Conservation (phyloP, 1,140 invertebrate species). For the Drosophila repleta region DNA sequence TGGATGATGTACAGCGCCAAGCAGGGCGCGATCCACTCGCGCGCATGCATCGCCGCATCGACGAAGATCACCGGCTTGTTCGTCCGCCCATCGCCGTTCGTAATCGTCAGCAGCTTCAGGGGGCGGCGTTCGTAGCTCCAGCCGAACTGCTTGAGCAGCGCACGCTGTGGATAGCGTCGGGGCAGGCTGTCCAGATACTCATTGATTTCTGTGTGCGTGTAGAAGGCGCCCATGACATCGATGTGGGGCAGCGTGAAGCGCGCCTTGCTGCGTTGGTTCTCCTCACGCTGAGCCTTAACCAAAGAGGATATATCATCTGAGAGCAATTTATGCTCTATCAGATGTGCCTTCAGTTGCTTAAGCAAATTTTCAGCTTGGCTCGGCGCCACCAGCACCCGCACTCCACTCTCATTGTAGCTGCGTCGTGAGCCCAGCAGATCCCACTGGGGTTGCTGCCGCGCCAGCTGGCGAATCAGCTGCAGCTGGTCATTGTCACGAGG, state of each 20-base stretch:
- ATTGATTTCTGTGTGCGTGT: conserved; percentile 84
- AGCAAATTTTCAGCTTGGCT: conserved; percentile 53
- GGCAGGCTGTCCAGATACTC: conserved; percentile 85
- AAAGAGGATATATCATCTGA: conserved; percentile 69
- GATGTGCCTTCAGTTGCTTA: conserved; percentile 27
- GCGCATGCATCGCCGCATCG: conserved; percentile 87
- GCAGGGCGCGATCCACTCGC: conserved; percentile 89
- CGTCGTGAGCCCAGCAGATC: conserved; percentile 40
- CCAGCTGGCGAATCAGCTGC: conserved; percentile 22
- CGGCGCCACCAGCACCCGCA: conserved; percentile 78
- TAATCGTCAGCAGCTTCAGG: conserved; percentile 85
- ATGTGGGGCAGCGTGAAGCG: conserved; percentile 30
- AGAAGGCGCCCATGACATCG: conserved; percentile 62
- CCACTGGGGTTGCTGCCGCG: conserved; percentile 30
- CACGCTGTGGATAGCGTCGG: conserved; percentile 81
- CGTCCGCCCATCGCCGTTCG: conserved; percentile 66
- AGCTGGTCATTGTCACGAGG: background rate
- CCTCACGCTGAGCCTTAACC: conserved; percentile 44
- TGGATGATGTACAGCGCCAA: conserved; percentile 87
- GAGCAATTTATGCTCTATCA: conserved; percentile 64
- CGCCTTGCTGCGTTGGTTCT: conserved; percentile 44
- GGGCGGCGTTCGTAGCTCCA: conserved; percentile 84
- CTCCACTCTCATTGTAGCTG: conserved; percentile 19
- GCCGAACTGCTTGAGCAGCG: conserved; percentile 84
- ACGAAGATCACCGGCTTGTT: conserved; percentile 85